phyloP scores from a whole-genome alignment of 2,888 invertebrate species.

The Apamea crenata region DNA sequence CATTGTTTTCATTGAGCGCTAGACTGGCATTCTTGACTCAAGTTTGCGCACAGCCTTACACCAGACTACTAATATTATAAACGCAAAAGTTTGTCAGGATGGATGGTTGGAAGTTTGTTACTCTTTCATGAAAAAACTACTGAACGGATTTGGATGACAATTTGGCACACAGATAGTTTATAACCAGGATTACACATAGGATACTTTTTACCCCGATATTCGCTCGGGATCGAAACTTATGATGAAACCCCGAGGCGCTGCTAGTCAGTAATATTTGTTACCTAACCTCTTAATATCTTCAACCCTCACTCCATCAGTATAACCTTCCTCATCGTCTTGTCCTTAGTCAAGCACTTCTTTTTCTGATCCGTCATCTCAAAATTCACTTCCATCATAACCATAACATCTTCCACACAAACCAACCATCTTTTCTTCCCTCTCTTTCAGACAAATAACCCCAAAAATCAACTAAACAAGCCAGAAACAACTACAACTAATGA shows the following conservation, averaged over 20 bases:
- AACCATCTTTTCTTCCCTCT: not conserved
- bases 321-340: not conserved
- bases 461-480: slow-evolving; percentile 21
- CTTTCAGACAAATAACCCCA: not conserved
- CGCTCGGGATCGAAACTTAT: too few relatives aligned
- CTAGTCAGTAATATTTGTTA: not conserved
- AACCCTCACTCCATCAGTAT: not conserved
- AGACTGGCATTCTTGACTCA: not conserved
- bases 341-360: not conserved
- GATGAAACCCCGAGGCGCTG: too few relatives aligned
- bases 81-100: too few relatives aligned
- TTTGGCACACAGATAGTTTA: too few relatives aligned
- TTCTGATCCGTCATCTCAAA: too few relatives aligned
- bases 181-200: too few relatives aligned
- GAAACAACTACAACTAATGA: slow-evolving; percentile 61
- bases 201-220: too few relatives aligned
- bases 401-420: not conserved
- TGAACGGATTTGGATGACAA: too few relatives aligned
- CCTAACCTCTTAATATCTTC: not conserved
- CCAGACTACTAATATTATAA: not conserved
- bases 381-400: not conserved
- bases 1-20: not conserved
- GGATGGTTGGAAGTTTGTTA: too few relatives aligned
- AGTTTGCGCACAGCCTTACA: not conserved
- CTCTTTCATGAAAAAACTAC: too few relatives aligned